Evolutionary conservation across 2,888 invertebrate genomes (phyloP).

Genomic region (Dorcus hopei): DNA sequence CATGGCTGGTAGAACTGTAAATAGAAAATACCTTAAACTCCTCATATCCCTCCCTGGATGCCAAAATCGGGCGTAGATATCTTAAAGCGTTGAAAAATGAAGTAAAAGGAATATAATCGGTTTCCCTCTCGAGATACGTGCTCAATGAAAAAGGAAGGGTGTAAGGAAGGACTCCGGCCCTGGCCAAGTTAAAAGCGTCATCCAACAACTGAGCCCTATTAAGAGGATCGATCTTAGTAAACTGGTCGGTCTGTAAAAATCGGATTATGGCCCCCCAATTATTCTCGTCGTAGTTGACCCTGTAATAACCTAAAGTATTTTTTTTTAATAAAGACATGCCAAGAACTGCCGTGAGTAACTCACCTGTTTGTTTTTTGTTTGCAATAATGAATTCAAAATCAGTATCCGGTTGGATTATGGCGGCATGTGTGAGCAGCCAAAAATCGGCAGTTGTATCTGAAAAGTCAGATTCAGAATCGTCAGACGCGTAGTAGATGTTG

Average conservation of each 20-base stretch:
- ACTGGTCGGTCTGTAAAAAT: constrained; percentile 41
- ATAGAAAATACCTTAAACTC: neutral
- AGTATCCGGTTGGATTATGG: constrained; percentile 3
- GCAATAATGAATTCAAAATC: constrained; percentile 55
- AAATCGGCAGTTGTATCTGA: constrained; percentile 47
- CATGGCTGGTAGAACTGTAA: too few relatives aligned
- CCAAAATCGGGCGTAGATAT: neutral
- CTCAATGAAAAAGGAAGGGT: constrained; percentile 56
- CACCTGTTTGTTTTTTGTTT: constrained; percentile 59
- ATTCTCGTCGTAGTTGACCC: constrained; percentile 44
- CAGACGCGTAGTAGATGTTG: constrained; percentile 30
- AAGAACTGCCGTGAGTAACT: constrained; percentile 17
- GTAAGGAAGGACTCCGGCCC: constrained; percentile 57
- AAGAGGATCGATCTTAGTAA: constrained; percentile 53
- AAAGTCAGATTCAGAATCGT: constrained; percentile 8
- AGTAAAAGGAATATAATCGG: constrained; percentile 40
- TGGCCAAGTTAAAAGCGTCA: constrained; percentile 24
- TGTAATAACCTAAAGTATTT: constrained; percentile 45
- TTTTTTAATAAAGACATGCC: constrained; percentile 56
- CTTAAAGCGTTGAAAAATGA: constrained; percentile 17
- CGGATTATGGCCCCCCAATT: constrained; percentile 50
- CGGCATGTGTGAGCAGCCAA: constrained; percentile 48
- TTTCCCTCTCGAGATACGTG: constrained; percentile 56
- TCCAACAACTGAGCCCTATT: constrained; percentile 56
- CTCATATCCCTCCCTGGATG: neutral